Evolutionary conservation across 2,113 vertebrate genomes (phyloP).

Genomic region (Heterotis niloticus): DNA sequence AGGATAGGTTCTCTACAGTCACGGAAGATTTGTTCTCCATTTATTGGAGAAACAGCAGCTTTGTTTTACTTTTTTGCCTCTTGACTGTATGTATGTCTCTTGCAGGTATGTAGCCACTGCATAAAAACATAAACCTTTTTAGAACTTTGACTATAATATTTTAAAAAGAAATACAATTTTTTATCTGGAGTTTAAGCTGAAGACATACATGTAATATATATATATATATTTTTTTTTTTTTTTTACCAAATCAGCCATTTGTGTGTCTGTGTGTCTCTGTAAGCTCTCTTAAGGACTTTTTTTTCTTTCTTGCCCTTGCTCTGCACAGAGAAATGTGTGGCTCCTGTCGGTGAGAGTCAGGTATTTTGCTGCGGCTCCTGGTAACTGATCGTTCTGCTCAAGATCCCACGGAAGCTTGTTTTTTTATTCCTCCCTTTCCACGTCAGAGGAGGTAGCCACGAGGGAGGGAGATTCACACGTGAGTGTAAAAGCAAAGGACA

Average conservation of each 20-base stretch:
- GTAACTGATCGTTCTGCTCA: conserved; percentile 64
- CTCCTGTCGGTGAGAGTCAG: conserved; percentile 72
- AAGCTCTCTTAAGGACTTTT: conserved; percentile 34
- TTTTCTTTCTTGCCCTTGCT: conserved; percentile 30
- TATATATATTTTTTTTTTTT: no score
- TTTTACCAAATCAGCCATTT: no score
- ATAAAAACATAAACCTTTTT: background rate
- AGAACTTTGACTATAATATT: background rate
- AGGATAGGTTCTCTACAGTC: conserved; percentile 38
- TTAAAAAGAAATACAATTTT: background rate
- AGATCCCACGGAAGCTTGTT: conserved; percentile 29
- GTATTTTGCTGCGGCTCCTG: conserved; percentile 65
- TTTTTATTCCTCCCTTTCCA: background rate
- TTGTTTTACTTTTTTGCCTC: background rate
- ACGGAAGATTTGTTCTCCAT: background rate
- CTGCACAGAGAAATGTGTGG: conserved; percentile 70
- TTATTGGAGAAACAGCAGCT: background rate
- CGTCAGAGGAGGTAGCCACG: background rate
- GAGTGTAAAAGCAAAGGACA: background rate
- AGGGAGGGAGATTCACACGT: background rate
- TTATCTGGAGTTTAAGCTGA: background rate
- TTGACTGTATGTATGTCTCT: background rate
- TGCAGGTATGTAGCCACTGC: background rate
- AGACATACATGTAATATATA: no score
- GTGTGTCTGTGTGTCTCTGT: conserved; percentile 3